Evolutionary conservation across 35 echinoderm and acorn worm genomes (phyloP).

Genomic region (Acanthaster planci): DNA sequence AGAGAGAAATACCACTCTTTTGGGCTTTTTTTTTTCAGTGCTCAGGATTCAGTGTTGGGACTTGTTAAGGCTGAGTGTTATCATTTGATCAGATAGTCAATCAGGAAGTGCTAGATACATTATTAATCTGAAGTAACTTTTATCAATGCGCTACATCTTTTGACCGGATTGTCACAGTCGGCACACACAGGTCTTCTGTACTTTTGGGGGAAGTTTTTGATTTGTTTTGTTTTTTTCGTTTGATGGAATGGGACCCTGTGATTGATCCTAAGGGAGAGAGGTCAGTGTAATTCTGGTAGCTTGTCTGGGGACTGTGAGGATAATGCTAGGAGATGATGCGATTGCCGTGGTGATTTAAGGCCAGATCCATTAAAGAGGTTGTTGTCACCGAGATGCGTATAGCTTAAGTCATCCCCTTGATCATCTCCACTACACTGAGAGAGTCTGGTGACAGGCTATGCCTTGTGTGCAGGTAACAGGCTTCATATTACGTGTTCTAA

Average conservation of each 20-base stretch:
- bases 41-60: neutral
- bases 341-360: constrained; percentile 5
- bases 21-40: constrained; percentile 11
- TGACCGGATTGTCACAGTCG: neutral
- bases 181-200: constrained; percentile 4
- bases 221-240: neutral
- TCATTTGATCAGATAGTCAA: neutral
- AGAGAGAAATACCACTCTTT: neutral
- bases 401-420: neutral
- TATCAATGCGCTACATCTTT: neutral
- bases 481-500: constrained; percentile 1
- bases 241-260: neutral
- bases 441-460: neutral
- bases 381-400: neutral
- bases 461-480: neutral
- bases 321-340: neutral
- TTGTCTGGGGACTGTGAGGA: constrained; percentile 1
- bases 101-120: constrained; percentile 21
- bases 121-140: constrained; percentile 8
- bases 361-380: constrained; percentile 16
- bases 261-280: neutral
- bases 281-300: constrained; percentile 13
- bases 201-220: neutral
- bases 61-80: neutral
- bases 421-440: neutral